Evolutionary conservation across 1,140 invertebrate genomes (phyloP), one percentile per base, ranked within the genome.

Genomic region (Grapholita molesta): DNA sequence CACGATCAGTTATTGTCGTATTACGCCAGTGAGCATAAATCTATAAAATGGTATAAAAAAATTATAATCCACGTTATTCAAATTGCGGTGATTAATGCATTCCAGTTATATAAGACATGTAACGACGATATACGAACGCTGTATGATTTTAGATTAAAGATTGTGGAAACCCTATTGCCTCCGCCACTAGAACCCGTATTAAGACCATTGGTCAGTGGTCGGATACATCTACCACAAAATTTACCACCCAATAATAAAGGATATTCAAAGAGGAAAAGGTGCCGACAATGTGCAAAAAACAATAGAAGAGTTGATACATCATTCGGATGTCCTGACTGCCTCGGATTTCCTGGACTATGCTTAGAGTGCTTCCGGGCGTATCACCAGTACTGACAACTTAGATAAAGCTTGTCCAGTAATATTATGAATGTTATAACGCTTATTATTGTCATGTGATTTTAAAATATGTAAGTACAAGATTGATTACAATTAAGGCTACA

Each of bases 31-130:
- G 69, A 75, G 35, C 71, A 72, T 18, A 78, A 71, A 55, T 64
- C 68, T 38, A 28, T 78, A 15, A 48, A 74, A 25, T 78, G 76
- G 76, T 78, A 78, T 53, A 78, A 78, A 70, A 78, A 76, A 70
- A 68, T 78, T 18, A 72, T 73, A 52, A 65, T 78, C 7, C 76
- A 78, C 66, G 52, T 78, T 3, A 72, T 78, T 28, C 71, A 78
- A 72, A 52, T 71, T 25, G 64, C 71, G 33, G 48, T 72, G 70
- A 28, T 72, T 21, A 76, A 76, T 64, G 69, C 69, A 33, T 74
- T 68, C 35, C 69, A 69, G 11, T 23, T 69, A 18, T 72, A 66
- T 42, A 74, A 68, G 68, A 70, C 71, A 66, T 69, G 32, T 52
- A 28, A 42, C 33, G 21, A 24, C 67, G 64, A 67, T 67, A 69